Conservation (phyloP, 2,888 invertebrate species). For the Torymus auratus region DNA sequence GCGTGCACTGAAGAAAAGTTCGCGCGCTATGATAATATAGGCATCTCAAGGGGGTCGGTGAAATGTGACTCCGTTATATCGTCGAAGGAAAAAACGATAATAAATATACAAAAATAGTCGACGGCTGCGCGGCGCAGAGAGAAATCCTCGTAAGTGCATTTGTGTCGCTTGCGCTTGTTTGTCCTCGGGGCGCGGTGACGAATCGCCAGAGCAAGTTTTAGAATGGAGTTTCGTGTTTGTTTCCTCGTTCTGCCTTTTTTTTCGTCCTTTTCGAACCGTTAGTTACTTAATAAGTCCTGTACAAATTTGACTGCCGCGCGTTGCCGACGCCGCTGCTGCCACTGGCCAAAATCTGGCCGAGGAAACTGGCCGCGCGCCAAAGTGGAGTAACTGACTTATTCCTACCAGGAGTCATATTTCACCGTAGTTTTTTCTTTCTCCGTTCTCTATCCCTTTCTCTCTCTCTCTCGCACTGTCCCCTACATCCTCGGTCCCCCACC, state of each 20-base stretch:
- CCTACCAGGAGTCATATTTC: slow-evolving; percentile 46
- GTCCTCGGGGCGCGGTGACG: too few relatives aligned
- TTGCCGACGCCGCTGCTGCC: background rate
- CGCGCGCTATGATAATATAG: background rate
- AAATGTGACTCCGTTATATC: slow-evolving; percentile 21
- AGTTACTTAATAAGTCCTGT: slow-evolving; percentile 23
- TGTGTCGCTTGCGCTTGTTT: too few relatives aligned
- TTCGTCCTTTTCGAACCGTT: slow-evolving; percentile 1
- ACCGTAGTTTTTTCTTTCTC: slow-evolving; percentile 26
- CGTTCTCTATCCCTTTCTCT: background rate
- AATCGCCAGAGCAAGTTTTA: too few relatives aligned
- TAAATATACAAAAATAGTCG: slow-evolving; percentile 24
- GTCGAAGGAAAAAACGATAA: background rate
- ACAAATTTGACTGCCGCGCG: slow-evolving; percentile 36
- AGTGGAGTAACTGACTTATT: slow-evolving; percentile 35
- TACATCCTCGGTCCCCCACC: background rate
- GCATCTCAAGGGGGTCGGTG: slow-evolving; percentile 8
- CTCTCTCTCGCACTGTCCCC: background rate
- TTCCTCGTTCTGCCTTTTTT: background rate
- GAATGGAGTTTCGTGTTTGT: background rate
- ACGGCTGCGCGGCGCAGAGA: too few relatives aligned
- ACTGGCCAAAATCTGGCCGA: slow-evolving; percentile 34
- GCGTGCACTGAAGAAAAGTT: slow-evolving; percentile 46
- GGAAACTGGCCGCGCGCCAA: slow-evolving; percentile 48
- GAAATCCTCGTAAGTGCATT: too few relatives aligned